Evolutionary conservation across 2,888 invertebrate genomes (phyloP).

Genomic region (Melinaea menophilus): DNA sequence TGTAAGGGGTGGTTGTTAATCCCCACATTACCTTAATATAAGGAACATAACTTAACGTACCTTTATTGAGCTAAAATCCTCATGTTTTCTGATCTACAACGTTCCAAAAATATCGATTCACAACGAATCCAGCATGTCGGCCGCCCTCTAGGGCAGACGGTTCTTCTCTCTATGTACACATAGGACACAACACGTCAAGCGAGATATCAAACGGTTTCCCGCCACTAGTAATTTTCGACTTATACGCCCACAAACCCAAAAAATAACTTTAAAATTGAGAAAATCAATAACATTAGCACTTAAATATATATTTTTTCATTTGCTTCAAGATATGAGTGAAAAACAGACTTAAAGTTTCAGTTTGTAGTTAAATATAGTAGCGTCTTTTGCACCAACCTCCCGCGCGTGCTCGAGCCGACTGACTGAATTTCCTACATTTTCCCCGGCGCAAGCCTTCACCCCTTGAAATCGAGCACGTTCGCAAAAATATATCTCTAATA

Average conservation of each 20-base stretch:
- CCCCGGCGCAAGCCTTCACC: conserved; percentile 77
- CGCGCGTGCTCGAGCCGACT: conserved; percentile 69
- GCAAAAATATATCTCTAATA: conserved; percentile 56
- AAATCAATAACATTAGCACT: conserved; percentile 21
- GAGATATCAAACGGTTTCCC: conserved; percentile 77
- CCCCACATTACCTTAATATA: conserved; percentile 23
- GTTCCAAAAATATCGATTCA: conserved; percentile 78
- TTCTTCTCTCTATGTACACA: conserved; percentile 73
- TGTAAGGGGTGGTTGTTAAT: conserved; percentile 10
- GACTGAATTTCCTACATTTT: conserved; percentile 71
- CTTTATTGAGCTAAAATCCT: conserved; percentile 70
- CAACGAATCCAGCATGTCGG: conserved; percentile 76
- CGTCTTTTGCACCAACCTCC: conserved; percentile 52
- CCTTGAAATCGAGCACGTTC: conserved; percentile 74
- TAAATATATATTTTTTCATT: conserved; percentile 36
- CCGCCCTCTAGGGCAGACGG: conserved; percentile 75
- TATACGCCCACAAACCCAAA: conserved; percentile 38
- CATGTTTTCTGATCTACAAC: conserved; percentile 70
- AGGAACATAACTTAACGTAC: conserved; percentile 64
- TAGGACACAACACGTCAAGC: conserved; percentile 76
- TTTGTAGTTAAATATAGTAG: conserved; percentile 46
- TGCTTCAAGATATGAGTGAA: conserved; percentile 51
- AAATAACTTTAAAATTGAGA: conserved; percentile 20
- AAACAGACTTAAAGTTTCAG: conserved; percentile 70
- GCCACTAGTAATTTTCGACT: conserved; percentile 73